Evolutionary conservation across 2,113 vertebrate genomes (phyloP), one percentile per base, ranked within the genome.

Genomic region (Hemibagrus wyckioides): DNA sequence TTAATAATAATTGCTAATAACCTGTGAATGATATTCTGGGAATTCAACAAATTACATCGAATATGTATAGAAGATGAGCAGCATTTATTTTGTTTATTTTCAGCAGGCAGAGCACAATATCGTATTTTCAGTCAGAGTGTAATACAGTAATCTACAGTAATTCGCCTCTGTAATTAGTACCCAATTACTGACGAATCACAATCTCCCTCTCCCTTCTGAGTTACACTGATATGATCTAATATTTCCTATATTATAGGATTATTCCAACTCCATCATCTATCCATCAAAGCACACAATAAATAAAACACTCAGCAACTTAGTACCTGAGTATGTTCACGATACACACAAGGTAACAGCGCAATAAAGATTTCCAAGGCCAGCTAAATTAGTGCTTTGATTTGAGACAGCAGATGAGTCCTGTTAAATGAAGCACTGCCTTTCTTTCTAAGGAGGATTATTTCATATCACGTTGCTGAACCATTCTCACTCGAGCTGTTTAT

Each of bases 401-500:
- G n/a, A 71, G 67, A 56, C 85, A 44, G 52, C 30, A 79, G 54
- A 89, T 82, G 33, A 84, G 56, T 54, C 54, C 30, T 36, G 57
- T 84, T 80, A 90, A 87, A 82, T 63, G n/a, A 2, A 23, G 76
- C 54, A 69, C 65, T 44, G 36, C 67, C 23, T 63, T 79, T 52
- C 39, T 25, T 84, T 44, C 63, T 81, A 56, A 65, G 23, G 54
- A 33, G 33, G 85, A 82, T 85, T 82, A 67, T 50, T 86, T 77
- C 75, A 76, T 88, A 79, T n/a, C 30, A 73, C 81, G 73, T 86
- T 56, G 75, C 23, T 65, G 77, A 82, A 73, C 73, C 61, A 84
- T 89, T 76, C 84, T n/a, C 61, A 2, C 67, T 56, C 52, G 23
- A 76, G 86, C 57, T 84, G 81, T 88, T 80, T 86, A 85, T 63